Evolutionary conservation across 2,888 invertebrate species (phyloP).

Genomic region (Limnephilus marmoratus): DNA sequence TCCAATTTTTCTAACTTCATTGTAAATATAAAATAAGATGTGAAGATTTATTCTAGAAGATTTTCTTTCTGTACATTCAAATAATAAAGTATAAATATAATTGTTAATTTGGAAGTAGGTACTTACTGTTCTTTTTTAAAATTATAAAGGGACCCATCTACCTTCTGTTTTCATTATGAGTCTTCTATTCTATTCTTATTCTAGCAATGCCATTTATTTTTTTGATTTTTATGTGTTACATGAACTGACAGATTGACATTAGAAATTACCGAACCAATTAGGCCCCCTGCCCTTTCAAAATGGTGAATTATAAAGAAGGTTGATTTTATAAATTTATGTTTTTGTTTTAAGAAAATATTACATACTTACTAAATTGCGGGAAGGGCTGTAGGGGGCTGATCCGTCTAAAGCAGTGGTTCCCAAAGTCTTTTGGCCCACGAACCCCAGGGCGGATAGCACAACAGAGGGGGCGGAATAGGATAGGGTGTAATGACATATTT

Average conservation of each 20-base stretch:
- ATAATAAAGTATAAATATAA: too few species aligned
- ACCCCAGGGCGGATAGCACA: too few species aligned
- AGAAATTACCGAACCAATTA: neutral
- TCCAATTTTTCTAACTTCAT: neutral
- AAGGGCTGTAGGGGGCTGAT: neutral
- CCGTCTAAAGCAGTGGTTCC: neutral
- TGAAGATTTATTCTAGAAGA: neutral
- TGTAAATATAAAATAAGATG: neutral
- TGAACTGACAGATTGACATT: neutral
- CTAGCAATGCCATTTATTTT: neutral
- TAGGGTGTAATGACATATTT: too few species aligned
- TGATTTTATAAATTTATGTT: neutral
- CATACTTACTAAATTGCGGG: neutral
- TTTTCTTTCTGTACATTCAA: too few species aligned
- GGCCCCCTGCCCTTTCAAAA: neutral
- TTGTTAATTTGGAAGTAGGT: too few species aligned
- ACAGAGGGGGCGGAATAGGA: too few species aligned
- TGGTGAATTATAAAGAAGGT: neutral
- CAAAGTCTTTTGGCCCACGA: too few species aligned
- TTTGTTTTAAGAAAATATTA: too few species aligned
- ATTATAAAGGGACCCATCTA: too few species aligned
- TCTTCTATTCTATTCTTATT: too few species aligned
- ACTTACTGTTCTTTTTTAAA: too few species aligned
- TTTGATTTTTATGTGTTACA: neutral
- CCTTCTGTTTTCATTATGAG: too few species aligned